A percentile compares a stretch with the other conserved stretches of the same genome.
Conservation (phyloP, 2,113 vertebrate species). For the Antechinus flavipes region DNA sequence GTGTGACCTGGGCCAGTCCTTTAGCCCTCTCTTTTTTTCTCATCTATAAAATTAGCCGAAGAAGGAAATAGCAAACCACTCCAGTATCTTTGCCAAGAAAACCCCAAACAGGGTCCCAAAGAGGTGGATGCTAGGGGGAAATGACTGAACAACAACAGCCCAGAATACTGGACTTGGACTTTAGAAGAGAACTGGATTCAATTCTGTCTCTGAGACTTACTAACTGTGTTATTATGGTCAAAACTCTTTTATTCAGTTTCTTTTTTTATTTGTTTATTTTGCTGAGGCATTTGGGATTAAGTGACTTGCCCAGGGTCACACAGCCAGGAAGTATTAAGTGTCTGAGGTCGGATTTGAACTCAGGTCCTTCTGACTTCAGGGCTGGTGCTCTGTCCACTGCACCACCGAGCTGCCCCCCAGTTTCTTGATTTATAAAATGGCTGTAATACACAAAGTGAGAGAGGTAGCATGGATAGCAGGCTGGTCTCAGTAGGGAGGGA, state of each 20-base stretch:
- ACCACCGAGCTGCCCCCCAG: not conserved
- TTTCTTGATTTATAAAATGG: not conserved
- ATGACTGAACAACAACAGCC: not conserved
- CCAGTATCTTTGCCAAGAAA: not conserved
- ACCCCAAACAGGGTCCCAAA: not conserved
- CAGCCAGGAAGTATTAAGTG: too few relatives aligned
- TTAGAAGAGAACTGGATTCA: not conserved
- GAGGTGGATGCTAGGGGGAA: not conserved
- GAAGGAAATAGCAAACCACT: not conserved
- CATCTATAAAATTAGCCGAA: not conserved
- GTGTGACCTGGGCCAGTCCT: not conserved
- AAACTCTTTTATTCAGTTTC: not conserved
- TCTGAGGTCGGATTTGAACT: too few relatives aligned
- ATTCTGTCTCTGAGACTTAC: not conserved
- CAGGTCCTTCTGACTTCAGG: too few relatives aligned
- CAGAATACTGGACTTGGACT: not conserved
- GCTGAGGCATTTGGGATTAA: too few relatives aligned
- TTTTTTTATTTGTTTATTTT: too few relatives aligned
- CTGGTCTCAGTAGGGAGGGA: not conserved
- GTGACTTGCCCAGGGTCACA: too few relatives aligned
- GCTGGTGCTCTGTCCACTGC: too few relatives aligned
- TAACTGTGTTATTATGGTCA: not conserved
- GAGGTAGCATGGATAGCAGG: not conserved
- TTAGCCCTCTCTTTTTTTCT: not conserved
- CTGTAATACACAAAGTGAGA: not conserved